Conservation (phyloP, 2,888 invertebrate species). For the Amphimallon solstitiale region DNA sequence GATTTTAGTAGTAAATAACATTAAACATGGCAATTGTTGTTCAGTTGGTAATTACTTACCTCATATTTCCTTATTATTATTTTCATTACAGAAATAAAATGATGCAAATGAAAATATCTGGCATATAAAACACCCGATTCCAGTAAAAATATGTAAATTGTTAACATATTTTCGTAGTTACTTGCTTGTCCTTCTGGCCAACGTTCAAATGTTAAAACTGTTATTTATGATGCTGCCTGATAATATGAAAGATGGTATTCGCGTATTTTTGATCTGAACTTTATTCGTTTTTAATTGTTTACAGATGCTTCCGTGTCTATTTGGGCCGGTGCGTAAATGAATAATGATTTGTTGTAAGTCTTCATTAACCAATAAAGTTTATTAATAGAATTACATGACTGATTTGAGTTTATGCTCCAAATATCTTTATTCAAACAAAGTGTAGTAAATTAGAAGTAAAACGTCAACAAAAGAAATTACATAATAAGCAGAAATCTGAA, state of each 20-base stretch:
- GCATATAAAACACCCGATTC: too few relatives aligned
- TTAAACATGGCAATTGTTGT: too few relatives aligned
- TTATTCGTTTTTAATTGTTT: neutral
- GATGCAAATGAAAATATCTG: too few relatives aligned
- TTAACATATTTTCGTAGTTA: neutral
- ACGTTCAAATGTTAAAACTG: slow-evolving; percentile 2
- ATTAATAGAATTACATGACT: neutral
- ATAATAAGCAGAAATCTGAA: too few relatives aligned
- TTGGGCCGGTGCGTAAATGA: neutral
- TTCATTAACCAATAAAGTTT: neutral
- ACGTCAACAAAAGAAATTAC: too few relatives aligned
- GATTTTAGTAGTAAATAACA: too few relatives aligned
- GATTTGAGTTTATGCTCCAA: too few relatives aligned
- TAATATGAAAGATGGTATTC: neutral
- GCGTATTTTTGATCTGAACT: neutral
- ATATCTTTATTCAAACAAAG: too few relatives aligned
- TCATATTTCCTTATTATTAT: too few relatives aligned
- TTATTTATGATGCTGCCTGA: neutral
- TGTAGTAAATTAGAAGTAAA: too few relatives aligned
- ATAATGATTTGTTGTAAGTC: neutral
- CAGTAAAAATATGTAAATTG: neutral
- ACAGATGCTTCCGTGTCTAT: neutral
- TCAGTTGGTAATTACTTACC: too few relatives aligned
- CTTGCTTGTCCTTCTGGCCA: neutral
- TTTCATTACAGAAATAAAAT: too few relatives aligned